Evolutionary conservation across 2,888 invertebrate genomes (phyloP).

Genomic region (Drosophila nigricruria): DNA sequence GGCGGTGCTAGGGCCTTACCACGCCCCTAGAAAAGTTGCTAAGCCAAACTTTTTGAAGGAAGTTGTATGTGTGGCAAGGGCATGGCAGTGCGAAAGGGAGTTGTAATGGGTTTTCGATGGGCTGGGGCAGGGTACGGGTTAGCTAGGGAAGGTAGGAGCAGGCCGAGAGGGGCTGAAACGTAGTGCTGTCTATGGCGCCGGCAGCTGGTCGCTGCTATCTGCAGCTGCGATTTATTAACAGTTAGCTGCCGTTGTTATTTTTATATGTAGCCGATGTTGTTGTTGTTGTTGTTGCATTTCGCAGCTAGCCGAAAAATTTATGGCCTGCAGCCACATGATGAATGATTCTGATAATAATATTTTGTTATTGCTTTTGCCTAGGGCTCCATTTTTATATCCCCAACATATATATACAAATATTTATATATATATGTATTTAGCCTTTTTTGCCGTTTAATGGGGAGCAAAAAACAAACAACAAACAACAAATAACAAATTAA

Average conservation of each 20-base stretch:
- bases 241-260: conserved; percentile 71
- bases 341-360: conserved; percentile 83
- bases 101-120: conserved; percentile 6
- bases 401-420: not conserved
- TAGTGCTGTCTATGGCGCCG: conserved; percentile 63
- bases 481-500: not conserved
- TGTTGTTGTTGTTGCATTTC: conserved; percentile 62
- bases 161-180: conserved; percentile 24
- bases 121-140: conserved; percentile 2
- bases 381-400: conserved; percentile 25
- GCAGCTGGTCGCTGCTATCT: conserved; percentile 72
- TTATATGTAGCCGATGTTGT: conserved; percentile 16
- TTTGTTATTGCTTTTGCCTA: conserved; percentile 75
- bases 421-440: not conserved
- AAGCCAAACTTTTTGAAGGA: conserved; percentile 44
- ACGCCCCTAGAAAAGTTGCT: conserved; percentile 58
- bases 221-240: conserved; percentile 78
- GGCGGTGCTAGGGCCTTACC: conserved; percentile 34
- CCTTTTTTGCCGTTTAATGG: conserved; percentile 51
- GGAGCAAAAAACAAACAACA: conserved; percentile 4
- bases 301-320: conserved; percentile 79
- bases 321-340: conserved; percentile 84
- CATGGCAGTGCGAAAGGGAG: not conserved
- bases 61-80: conserved; percentile 8
- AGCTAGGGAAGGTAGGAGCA: not conserved